Evolutionary conservation across 2,888 invertebrate genomes (phyloP).

Genomic region (Chaetogeoica ovagalla): DNA sequence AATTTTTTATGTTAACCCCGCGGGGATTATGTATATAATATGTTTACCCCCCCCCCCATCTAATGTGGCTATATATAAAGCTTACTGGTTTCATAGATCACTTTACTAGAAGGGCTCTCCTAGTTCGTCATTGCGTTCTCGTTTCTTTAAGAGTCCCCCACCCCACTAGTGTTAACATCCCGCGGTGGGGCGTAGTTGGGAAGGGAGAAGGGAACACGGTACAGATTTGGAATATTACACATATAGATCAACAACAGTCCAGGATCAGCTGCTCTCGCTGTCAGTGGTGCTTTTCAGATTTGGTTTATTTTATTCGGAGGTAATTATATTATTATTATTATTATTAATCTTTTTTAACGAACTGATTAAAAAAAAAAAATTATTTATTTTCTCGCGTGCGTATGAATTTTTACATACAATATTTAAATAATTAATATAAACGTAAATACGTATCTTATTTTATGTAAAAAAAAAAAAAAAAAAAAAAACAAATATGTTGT

Average conservation of each 20-base stretch:
- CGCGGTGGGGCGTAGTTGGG: constrained; percentile 26
- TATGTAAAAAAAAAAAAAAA: no score
- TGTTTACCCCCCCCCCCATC: constrained; percentile 21
- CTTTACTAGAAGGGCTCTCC: constrained; percentile 44
- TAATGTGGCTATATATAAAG: constrained; percentile 47
- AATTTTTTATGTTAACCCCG: not conserved
- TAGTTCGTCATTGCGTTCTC: constrained; percentile 39
- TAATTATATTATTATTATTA: constrained; percentile 31
- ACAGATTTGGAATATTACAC: constrained; percentile 48
- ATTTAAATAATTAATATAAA: not conserved
- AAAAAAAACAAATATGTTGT: no score
- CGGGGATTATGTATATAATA: not conserved
- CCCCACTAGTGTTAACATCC: constrained; percentile 11
- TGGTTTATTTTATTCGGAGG: constrained; percentile 50
- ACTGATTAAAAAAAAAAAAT: not conserved
- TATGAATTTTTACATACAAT: not conserved
- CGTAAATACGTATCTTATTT: not conserved
- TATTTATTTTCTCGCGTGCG: not conserved
- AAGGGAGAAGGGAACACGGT: constrained; percentile 27
- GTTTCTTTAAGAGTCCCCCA: constrained; percentile 29
- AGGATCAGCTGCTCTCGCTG: constrained; percentile 51
- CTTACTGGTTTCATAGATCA: constrained; percentile 43
- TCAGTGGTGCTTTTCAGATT: constrained; percentile 49
- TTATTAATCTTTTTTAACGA: not conserved
- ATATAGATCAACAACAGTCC: constrained; percentile 50